phyloP scores from a whole-genome alignment of 2,797 vertebrate genomes.

The Pterois miles region DNA sequence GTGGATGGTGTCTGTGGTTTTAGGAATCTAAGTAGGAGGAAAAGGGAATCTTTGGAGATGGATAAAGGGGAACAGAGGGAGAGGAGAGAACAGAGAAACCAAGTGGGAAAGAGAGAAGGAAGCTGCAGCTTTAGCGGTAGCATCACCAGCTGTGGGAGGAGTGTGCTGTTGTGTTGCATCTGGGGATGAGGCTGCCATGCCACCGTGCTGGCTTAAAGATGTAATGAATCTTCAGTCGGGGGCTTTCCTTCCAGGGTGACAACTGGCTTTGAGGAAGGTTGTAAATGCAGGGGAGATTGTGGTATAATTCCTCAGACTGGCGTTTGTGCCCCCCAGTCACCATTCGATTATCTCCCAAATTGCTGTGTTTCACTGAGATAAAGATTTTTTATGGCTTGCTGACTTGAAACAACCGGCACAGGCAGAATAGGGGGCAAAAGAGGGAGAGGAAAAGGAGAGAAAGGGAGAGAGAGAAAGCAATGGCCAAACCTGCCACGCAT shows the following conservation, averaged over 20 bases:
- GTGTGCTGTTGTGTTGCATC: slow-evolving; percentile 83
- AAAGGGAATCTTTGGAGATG: slow-evolving; percentile 48
- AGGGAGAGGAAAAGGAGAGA: slow-evolving; percentile 67
- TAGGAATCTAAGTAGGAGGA: slow-evolving; percentile 62
- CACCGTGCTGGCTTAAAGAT: slow-evolving; percentile 92
- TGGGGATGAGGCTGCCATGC: slow-evolving; percentile 85
- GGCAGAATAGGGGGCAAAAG: slow-evolving; percentile 83
- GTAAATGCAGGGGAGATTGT: slow-evolving; percentile 99
- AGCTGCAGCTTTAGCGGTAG: slow-evolving; percentile 67
- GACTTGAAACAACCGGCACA: slow-evolving; percentile 99
- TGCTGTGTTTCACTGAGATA: slow-evolving; percentile 99
- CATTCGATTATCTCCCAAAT: slow-evolving; percentile 99
- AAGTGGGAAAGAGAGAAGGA: slow-evolving; percentile 59
- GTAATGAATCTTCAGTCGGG: slow-evolving; percentile 94
- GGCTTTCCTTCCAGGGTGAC: slow-evolving; percentile 92
- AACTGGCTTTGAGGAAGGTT: slow-evolving; percentile 97
- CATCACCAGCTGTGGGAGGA: slow-evolving; percentile 79
- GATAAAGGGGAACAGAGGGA: slow-evolving; percentile 44
- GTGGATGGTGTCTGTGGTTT: slow-evolving; percentile 57
- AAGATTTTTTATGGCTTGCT: slow-evolving; percentile 99
- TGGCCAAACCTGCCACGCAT: slow-evolving; percentile 96
- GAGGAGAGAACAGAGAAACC: slow-evolving; percentile 40
- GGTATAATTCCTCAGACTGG: slow-evolving; percentile 99
- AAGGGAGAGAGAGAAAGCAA: slow-evolving; percentile 76
- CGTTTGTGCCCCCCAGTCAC: slow-evolving; percentile 99